phyloP scores from a whole-genome alignment of 2,797 vertebrate species.

The Acropternis orthonyx region DNA sequence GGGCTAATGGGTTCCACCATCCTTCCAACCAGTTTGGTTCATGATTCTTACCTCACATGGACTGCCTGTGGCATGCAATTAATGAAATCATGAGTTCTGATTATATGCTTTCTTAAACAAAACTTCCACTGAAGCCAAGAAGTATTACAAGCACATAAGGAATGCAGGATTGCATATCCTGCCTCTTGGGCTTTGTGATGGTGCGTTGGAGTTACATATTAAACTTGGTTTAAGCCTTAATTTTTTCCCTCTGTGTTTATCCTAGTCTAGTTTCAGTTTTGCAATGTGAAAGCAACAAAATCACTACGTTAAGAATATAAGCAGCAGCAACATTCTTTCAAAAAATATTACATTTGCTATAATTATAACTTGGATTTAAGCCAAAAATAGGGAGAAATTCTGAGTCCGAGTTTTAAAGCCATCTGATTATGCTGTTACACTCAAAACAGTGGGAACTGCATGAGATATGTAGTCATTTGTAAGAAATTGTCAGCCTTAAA shows the following conservation, averaged over 20 bases:
- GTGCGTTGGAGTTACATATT: constrained; percentile 49
- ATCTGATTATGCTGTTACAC: neutral
- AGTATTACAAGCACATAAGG: constrained; percentile 42
- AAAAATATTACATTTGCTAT: constrained; percentile 38
- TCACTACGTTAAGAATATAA: constrained; percentile 44
- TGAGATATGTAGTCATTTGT: neutral
- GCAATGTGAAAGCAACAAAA: constrained; percentile 65
- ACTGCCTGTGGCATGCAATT: constrained; percentile 43
- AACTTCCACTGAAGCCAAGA: constrained; percentile 59
- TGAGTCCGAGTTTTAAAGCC: constrained; percentile 8
- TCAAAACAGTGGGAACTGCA: neutral
- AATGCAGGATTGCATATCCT: constrained; percentile 65
- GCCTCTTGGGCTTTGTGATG: constrained; percentile 58
- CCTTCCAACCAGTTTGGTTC: constrained; percentile 8
- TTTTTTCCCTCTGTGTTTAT: constrained; percentile 62
- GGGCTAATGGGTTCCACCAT: neutral
- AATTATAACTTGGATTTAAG: constrained; percentile 52
- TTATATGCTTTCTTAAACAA: constrained; percentile 60
- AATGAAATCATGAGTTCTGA: constrained; percentile 57
- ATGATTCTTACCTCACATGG: constrained; percentile 42
- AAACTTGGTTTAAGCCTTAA: constrained; percentile 35
- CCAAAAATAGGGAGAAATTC: constrained; percentile 19
- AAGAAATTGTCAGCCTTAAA: constrained; percentile 51
- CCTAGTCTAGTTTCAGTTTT: constrained; percentile 62
- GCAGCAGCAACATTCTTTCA: constrained; percentile 31